Conservation (phyloP, 2,113 vertebrate genomes). For the Hippopotamus amphibius region DNA sequence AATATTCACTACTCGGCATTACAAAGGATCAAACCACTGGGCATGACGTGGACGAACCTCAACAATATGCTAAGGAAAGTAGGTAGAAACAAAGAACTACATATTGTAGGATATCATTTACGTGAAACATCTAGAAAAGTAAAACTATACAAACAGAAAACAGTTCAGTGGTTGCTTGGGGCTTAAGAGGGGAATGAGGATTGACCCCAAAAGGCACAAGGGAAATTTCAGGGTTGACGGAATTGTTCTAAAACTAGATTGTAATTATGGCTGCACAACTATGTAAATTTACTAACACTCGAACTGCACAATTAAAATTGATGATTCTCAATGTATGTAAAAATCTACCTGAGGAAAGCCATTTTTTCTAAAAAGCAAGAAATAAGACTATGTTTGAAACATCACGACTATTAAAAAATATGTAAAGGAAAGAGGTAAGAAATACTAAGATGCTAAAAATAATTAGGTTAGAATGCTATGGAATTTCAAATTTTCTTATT, state of each 20-base stretch:
- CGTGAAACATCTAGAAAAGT: neutral
- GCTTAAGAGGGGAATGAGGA: neutral
- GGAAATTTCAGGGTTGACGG: neutral
- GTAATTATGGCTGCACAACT: neutral
- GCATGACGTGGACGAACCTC: neutral
- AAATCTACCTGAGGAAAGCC: neutral
- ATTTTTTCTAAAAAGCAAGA: neutral
- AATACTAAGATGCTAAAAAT: slow-evolving; percentile 7
- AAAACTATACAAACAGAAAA: neutral
- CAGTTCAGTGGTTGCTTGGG: neutral
- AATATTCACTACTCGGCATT: neutral
- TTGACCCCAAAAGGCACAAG: neutral
- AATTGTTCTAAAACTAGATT: neutral
- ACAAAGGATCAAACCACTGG: neutral
- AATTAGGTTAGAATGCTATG: neutral
- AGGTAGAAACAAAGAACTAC: neutral
- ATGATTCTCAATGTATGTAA: neutral
- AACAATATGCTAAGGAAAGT: slow-evolving; percentile 30
- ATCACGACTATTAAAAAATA: neutral
- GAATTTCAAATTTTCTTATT: slow-evolving; percentile 29
- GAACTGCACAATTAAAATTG: neutral
- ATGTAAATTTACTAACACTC: neutral
- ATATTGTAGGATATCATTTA: neutral
- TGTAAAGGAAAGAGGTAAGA: neutral
- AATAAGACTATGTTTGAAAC: neutral